phyloP scores from a whole-genome alignment of 2,113 vertebrate genomes.

The Campylorhamphus procurvoides region DNA sequence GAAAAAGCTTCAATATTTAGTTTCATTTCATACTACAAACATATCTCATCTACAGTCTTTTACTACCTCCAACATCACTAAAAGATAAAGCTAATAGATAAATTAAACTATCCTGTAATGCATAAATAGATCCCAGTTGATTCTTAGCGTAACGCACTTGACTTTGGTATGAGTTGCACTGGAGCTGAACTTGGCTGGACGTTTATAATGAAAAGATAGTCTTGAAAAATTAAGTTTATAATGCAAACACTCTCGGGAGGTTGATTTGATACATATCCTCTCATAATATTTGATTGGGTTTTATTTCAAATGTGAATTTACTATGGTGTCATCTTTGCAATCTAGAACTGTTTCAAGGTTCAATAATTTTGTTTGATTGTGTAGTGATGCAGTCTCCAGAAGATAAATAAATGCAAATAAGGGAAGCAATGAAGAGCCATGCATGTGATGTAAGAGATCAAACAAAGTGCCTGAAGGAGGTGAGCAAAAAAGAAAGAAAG shows the following conservation, averaged over 20 bases:
- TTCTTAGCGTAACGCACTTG: background rate
- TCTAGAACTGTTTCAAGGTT: conserved; percentile 72
- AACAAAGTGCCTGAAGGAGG: background rate
- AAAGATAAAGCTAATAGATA: background rate
- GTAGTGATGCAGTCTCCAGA: conserved; percentile 29
- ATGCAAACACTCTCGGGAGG: conserved; percentile 25
- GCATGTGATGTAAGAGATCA: conserved; percentile 28
- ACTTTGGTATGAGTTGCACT: background rate
- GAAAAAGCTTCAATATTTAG: background rate
- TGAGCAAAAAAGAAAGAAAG: background rate
- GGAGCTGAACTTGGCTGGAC: conserved; percentile 36
- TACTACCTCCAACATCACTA: background rate
- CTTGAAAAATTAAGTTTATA: conserved; percentile 52
- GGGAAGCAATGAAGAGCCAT: background rate
- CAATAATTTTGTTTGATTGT: conserved; percentile 67
- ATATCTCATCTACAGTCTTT: background rate
- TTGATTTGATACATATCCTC: conserved; percentile 45
- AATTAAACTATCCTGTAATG: background rate
- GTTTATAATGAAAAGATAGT: conserved; percentile 34
- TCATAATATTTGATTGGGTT: conserved; percentile 70
- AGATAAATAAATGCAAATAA: conserved; percentile 65
- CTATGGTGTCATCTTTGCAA: conserved; percentile 62
- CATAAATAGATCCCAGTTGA: background rate
- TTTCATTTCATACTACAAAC: background rate
- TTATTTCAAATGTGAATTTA: conserved; percentile 71